A percentile compares a stretch with the other conserved stretches of the same genome.
Conservation (phyloP, 2,888 invertebrate species). For the Polymixis flavicincta region DNA sequence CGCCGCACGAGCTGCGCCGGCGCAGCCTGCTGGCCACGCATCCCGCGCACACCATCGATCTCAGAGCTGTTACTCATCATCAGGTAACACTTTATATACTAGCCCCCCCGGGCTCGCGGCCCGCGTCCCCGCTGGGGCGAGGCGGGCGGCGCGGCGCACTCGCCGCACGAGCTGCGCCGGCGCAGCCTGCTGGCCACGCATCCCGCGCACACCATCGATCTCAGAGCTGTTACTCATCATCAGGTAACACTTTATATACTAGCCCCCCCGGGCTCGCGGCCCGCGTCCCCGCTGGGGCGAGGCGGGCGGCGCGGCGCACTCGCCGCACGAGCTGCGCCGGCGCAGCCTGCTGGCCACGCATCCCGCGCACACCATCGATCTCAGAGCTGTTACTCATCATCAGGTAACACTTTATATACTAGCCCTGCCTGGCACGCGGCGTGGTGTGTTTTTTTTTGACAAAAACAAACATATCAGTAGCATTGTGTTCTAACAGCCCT, state of each 20-base stretch:
- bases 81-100: slow-evolving; percentile 90
- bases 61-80: slow-evolving; percentile 93
- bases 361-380: slow-evolving; percentile 94
- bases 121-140: slow-evolving; percentile 91
- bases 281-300: slow-evolving; percentile 91
- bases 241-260: slow-evolving; percentile 90
- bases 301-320: slow-evolving; percentile 77
- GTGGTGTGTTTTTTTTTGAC: too few species aligned
- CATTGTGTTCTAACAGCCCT: too few species aligned
- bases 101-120: slow-evolving; percentile 83
- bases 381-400: slow-evolving; percentile 93
- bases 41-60: slow-evolving; percentile 94
- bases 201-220: slow-evolving; percentile 94
- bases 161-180: slow-evolving; percentile 93
- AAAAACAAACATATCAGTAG: too few species aligned
- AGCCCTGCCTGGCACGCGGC: too few species aligned
- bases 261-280: slow-evolving; percentile 83
- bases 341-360: slow-evolving; percentile 93
- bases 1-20: slow-evolving; percentile 93
- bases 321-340: slow-evolving; percentile 93
- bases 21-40: slow-evolving; percentile 93
- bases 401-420: slow-evolving; percentile 88
- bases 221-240: slow-evolving; percentile 93
- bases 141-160: slow-evolving; percentile 77
- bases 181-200: slow-evolving; percentile 93